These are phyloP conservation scores for Zenarchopterus dispar DNA, from an alignment of 2,797 vertebrate species.

Conservation along the genomic window DNA sequence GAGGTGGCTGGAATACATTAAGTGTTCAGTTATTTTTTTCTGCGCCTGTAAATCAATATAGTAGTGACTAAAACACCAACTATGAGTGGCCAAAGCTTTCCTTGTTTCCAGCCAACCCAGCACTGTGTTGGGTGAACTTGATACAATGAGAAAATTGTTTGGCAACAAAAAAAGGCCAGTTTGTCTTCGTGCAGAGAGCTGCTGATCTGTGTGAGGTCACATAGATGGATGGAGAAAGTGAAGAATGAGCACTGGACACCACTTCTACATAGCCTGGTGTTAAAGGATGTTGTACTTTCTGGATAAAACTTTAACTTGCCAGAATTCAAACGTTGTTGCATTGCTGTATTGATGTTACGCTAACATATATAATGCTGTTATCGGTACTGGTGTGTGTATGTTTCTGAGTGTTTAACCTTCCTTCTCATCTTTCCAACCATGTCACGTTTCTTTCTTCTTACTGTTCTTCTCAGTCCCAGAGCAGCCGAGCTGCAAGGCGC, in stretches of 20 bases:
- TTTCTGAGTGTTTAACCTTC: too few species aligned
- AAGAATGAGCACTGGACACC: slow-evolving; percentile 2
- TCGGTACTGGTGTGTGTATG: background rate
- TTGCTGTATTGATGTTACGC: background rate
- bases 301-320: background rate
- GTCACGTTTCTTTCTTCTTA: background rate
- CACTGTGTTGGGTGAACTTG: slow-evolving; percentile 46
- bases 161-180: slow-evolving; percentile 62
- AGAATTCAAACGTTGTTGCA: slow-evolving; percentile 3
- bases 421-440: too few species aligned
- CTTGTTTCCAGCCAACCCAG: slow-evolving; percentile 39
- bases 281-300: slow-evolving; percentile 22
- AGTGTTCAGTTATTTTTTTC: background rate
- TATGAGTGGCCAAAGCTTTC: slow-evolving; percentile 28
- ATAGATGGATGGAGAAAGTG: slow-evolving; percentile 16
- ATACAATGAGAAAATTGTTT: slow-evolving; percentile 80
- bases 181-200: slow-evolving; percentile 56
- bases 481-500: slow-evolving; percentile 95
- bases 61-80: slow-evolving; percentile 9
- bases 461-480: slow-evolving; percentile 79
- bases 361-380: slow-evolving; percentile 4
- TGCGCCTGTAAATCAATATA: slow-evolving; percentile 22
- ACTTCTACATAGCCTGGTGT: slow-evolving; percentile 1
- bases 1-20: background rate
- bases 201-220: slow-evolving; percentile 64